Percentiles rank a stretch among this genome's conserved stretches.
Conservation (phyloP, 2,113 vertebrate genomes). For the Abramis brama region DNA sequence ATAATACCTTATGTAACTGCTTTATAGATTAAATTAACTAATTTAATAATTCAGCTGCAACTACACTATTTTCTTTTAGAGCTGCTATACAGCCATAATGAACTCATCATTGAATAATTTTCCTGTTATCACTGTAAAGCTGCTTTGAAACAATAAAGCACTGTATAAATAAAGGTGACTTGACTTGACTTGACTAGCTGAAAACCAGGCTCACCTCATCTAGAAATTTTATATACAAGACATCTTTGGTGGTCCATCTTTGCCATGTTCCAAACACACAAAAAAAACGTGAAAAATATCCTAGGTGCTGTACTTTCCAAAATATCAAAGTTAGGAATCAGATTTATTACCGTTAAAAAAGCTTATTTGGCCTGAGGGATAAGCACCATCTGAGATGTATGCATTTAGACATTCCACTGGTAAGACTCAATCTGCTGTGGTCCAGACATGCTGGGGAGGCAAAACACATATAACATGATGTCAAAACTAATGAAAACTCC, state of each 20-base stretch:
- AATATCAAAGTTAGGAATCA: slow-evolving; percentile 28
- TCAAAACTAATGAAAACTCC: neutral
- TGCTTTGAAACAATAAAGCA: no score
- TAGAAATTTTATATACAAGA: neutral
- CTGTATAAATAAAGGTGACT: no score
- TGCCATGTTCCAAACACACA: neutral
- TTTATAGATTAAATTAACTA: no score
- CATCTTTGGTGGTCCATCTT: slow-evolving; percentile 37
- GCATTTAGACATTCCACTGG: slow-evolving; percentile 21
- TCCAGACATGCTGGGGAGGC: slow-evolving; percentile 20
- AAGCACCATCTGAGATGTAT: slow-evolving; percentile 24
- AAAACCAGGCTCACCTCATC: neutral
- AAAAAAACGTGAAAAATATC: slow-evolving; percentile 16
- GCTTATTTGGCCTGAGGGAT: slow-evolving; percentile 1
- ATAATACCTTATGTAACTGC: neutral
- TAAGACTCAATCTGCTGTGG: slow-evolving; percentile 16
- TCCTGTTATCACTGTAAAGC: no score
- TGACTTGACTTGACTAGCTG: no score
- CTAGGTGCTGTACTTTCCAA: neutral
- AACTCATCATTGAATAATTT: no score
- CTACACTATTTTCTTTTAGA: no score
- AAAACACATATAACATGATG: slow-evolving; percentile 17
- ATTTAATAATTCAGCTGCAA: no score
- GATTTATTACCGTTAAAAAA: slow-evolving; percentile 25
- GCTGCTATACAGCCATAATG: no score